Conservation (phyloP, 2,888 invertebrate genomes). For the Acanthosoma haemorrhoidale region DNA sequence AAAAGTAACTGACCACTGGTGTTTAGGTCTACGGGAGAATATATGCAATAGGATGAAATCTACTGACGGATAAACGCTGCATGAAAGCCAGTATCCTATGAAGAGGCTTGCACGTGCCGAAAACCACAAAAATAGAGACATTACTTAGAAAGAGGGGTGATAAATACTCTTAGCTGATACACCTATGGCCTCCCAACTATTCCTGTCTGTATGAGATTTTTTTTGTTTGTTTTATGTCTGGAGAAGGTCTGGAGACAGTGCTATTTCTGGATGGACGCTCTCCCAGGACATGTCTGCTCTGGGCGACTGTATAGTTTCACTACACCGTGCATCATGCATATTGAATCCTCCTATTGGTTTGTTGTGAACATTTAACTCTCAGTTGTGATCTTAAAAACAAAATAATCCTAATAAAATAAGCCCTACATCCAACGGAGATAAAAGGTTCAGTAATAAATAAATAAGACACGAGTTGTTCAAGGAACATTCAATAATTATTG, state of each 20-base stretch:
- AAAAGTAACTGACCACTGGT: too few species aligned
- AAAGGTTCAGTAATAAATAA: too few species aligned
- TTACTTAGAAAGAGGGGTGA: background rate
- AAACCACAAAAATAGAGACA: background rate
- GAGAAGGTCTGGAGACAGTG: conserved; percentile 7
- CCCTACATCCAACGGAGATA: too few species aligned
- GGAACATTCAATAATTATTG: too few species aligned
- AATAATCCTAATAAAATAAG: too few species aligned
- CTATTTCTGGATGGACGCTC: conserved; percentile 3
- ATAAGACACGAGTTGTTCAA: too few species aligned
- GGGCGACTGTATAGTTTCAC: conserved; percentile 2
- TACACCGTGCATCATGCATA: too few species aligned
- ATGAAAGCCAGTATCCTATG: background rate
- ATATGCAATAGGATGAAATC: too few species aligned
- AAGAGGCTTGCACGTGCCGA: background rate
- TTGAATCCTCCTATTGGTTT: background rate
- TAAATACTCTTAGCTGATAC: background rate
- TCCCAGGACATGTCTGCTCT: background rate
- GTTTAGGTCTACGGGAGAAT: too few species aligned
- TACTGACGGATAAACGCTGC: too few species aligned
- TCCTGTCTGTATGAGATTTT: background rate
- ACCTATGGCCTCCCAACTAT: background rate
- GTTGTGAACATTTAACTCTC: background rate
- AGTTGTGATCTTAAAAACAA: too few species aligned
- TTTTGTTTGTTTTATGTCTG: background rate